Evolutionary conservation across 1,140 invertebrate species (phyloP).

Genomic region (Ditylenchus dipsaci): DNA sequence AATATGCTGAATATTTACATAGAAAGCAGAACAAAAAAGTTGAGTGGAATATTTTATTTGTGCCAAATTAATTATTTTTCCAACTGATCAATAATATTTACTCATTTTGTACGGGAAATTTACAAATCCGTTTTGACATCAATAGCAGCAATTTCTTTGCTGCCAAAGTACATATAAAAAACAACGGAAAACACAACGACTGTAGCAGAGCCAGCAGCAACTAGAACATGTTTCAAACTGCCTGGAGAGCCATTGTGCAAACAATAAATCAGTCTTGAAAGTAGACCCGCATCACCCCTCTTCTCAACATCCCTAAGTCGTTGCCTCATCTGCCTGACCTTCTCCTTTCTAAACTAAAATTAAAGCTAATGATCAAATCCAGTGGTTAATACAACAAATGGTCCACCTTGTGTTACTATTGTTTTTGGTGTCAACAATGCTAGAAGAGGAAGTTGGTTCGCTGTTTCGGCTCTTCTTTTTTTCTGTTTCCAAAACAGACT

Average conservation of each 20-base stretch:
- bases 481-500: background rate
- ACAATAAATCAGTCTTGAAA: background rate
- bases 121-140: no score
- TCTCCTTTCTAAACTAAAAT: slow-evolving; percentile 27
- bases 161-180: slow-evolving; percentile 11
- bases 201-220: background rate
- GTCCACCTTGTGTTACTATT: no score
- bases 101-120: no score
- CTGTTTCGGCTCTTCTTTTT: background rate
- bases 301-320: slow-evolving; percentile 10
- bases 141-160: background rate
- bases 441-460: background rate
- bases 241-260: background rate
- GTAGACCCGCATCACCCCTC: background rate
- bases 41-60: no score
- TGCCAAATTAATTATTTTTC: no score
- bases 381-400: background rate
- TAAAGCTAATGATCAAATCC: background rate
- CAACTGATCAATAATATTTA: no score
- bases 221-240: background rate
- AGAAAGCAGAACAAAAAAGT: no score
- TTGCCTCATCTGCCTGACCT: slow-evolving; percentile 16
- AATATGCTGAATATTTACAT: no score
- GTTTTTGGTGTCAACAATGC: no score
- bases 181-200: slow-evolving; percentile 10